phyloP scores from a whole-genome alignment of 1,140 invertebrate genomes.

The Drosophila sp. region DNA sequence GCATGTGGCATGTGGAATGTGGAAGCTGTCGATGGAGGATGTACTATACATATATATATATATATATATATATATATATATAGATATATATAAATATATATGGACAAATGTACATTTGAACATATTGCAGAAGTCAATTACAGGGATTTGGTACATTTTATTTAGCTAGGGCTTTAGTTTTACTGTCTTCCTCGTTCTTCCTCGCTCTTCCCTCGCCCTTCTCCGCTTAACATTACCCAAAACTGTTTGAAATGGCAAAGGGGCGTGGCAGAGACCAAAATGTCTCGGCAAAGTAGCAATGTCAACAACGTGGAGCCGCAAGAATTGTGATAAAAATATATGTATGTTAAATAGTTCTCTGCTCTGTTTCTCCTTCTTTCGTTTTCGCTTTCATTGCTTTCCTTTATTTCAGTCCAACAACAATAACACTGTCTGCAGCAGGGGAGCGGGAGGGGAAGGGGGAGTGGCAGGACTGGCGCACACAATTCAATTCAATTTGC shows the following conservation, averaged over 20 bases:
- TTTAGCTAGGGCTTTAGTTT: conserved; percentile 68
- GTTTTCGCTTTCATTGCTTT: conserved; percentile 5
- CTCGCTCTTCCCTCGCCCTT: neutral
- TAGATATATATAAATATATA: too few species aligned
- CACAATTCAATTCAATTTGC: conserved; percentile 80
- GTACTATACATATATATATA: conserved; percentile 12
- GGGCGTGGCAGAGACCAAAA: conserved; percentile 20
- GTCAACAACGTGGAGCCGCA: conserved; percentile 61
- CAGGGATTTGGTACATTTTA: conserved; percentile 76
- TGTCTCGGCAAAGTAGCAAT: conserved; percentile 51
- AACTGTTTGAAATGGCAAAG: conserved; percentile 14
- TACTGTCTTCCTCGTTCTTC: conserved; percentile 25
- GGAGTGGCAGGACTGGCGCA: conserved; percentile 48
- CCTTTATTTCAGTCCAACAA: conserved; percentile 2
- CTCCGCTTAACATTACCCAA: neutral
- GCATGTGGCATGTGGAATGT: too few species aligned
- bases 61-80: too few species aligned
- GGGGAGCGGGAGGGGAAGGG: too few species aligned
- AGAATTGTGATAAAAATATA: conserved; percentile 76
- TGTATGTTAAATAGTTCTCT: conserved; percentile 73
- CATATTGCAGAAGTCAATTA: conserved; percentile 79
- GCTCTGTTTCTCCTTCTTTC: conserved; percentile 24
- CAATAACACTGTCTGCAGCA: neutral
- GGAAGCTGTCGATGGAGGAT: neutral
- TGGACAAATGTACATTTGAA: conserved; percentile 48